Evolutionary conservation across 2,888 invertebrate genomes (phyloP).

Genomic region (Lordiphosa andalusiaca): DNA sequence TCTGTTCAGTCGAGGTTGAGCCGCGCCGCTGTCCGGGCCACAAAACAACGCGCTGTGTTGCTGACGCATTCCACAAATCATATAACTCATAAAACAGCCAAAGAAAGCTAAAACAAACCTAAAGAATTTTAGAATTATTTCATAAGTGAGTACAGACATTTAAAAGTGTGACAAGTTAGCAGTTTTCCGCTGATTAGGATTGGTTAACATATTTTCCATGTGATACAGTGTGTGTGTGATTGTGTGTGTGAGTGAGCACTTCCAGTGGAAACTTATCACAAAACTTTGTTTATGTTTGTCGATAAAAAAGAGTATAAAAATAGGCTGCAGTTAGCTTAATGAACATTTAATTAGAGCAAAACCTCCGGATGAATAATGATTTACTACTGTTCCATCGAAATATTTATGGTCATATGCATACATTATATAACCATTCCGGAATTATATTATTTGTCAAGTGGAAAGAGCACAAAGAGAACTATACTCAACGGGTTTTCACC

Average conservation of each 20-base stretch:
- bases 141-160: constrained; percentile 5
- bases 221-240: constrained; percentile 12
- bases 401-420: constrained; percentile 32
- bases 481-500: constrained; percentile 9
- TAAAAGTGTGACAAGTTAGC: background rate
- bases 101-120: background rate
- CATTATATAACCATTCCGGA: constrained; percentile 51
- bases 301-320: background rate
- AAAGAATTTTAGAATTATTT: constrained; percentile 1
- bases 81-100: constrained; percentile 8
- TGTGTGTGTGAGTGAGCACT: constrained; percentile 21
- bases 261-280: constrained; percentile 51
- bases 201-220: background rate
- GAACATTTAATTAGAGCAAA: constrained; percentile 1
- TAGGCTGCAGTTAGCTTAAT: constrained; percentile 2
- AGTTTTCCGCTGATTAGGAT: constrained; percentile 1
- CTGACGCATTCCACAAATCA: constrained; percentile 25
- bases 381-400: background rate
- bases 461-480: constrained; percentile 22
- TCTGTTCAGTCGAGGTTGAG: constrained; percentile 46
- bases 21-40: constrained; percentile 53
- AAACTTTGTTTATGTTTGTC: constrained; percentile 61
- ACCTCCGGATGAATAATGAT: constrained; percentile 9
- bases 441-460: constrained; percentile 27
- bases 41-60: constrained; percentile 13